A percentile compares a stretch with the other conserved stretches of the same genome.
These are phyloP conservation scores for Zapornia atra DNA, from an alignment of 2,113 vertebrate species.

Conservation along the genomic window DNA sequence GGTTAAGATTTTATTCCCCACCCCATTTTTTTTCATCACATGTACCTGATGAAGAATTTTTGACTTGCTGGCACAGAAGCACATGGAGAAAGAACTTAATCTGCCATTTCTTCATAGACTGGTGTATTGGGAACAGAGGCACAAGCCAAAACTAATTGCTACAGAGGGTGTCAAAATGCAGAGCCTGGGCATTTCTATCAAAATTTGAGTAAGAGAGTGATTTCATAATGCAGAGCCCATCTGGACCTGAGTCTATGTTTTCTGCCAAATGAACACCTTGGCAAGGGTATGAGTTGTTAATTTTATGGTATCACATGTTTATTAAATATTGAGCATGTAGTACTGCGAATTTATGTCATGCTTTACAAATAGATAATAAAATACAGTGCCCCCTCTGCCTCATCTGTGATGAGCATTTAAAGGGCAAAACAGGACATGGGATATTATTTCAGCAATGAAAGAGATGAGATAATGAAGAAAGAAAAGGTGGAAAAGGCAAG, in stretches of 20 bases:
- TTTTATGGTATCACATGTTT: neutral
- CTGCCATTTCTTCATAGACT: neutral
- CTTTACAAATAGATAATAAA: neutral
- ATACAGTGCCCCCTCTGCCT: accelerated
- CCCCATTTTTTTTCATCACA: neutral
- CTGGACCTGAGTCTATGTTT: neutral
- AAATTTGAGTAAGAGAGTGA: neutral
- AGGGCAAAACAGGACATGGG: neutral
- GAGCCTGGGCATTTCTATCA: neutral
- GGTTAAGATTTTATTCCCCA: neutral
- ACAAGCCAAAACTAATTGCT: neutral
- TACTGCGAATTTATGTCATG: neutral
- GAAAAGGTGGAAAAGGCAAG: neutral
- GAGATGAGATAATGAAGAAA: neutral
- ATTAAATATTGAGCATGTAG: conserved; percentile 10
- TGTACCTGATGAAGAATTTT: neutral
- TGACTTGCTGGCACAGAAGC: neutral
- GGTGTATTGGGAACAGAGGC: neutral
- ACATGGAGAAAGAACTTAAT: neutral
- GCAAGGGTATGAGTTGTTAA: neutral
- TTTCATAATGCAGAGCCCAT: conserved; percentile 5
- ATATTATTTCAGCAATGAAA: neutral
- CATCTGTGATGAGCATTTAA: neutral
- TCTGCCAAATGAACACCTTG: conserved; percentile 3
- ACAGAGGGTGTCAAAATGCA: neutral